Evolutionary conservation across 2,113 vertebrate species (phyloP).

Genomic region (Okapia johnstoni): DNA sequence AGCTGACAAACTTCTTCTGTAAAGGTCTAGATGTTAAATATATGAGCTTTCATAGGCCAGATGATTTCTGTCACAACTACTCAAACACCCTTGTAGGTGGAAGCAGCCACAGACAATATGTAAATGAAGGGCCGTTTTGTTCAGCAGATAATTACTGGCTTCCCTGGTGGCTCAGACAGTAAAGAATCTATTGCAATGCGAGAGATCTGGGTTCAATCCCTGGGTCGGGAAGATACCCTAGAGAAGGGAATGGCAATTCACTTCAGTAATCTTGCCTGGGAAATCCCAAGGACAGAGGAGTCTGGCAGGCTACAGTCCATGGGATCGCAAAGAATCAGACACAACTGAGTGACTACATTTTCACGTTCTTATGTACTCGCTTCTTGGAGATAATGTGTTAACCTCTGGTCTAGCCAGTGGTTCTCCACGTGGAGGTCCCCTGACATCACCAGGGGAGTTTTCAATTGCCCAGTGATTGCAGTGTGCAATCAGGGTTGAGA

Average conservation of each 20-base stretch:
- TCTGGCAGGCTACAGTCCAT: too few relatives aligned
- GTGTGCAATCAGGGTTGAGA: neutral
- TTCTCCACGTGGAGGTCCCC: neutral
- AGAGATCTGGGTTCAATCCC: too few relatives aligned
- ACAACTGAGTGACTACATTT: accelerated
- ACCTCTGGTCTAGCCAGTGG: neutral
- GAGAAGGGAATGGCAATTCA: too few relatives aligned
- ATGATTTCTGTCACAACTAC: neutral
- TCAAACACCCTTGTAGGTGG: neutral
- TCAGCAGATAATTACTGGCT: accelerated
- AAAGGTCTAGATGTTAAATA: neutral
- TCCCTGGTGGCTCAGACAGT: too few relatives aligned
- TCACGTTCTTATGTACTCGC: neutral
- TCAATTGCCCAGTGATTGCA: accelerated
- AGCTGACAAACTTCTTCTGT: neutral
- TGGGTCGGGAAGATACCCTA: too few relatives aligned
- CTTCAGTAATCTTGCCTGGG: too few relatives aligned
- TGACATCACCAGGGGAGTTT: neutral
- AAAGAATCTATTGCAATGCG: too few relatives aligned
- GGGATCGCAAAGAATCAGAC: too few relatives aligned
- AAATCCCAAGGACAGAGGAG: too few relatives aligned
- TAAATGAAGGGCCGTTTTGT: neutral
- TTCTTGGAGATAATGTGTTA: accelerated
- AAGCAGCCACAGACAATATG: accelerated
- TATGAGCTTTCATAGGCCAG: neutral